phyloP scores from a whole-genome alignment of 2,113 vertebrate genomes.

The Cyprinodon tularosa region DNA sequence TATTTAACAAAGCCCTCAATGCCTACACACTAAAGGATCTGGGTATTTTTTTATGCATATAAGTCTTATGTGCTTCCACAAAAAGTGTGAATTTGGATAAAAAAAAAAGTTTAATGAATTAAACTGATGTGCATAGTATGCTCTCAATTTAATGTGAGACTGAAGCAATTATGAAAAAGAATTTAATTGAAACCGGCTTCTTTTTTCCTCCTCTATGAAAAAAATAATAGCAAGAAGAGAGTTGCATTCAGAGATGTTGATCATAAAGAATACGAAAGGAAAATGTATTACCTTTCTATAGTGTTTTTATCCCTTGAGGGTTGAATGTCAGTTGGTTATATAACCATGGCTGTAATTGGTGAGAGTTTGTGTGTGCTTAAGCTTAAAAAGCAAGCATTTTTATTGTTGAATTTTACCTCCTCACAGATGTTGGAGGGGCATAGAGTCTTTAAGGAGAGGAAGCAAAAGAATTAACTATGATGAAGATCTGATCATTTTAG shows the following conservation, averaged over 20 bases:
- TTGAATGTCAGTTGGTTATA: conserved; percentile 11
- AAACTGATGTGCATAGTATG: conserved; percentile 33
- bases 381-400: conserved; percentile 36
- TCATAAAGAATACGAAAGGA: conserved; percentile 4
- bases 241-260: conserved; percentile 19
- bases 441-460: conserved; percentile 67
- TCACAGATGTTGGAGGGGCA: conserved; percentile 63
- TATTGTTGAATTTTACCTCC: conserved; percentile 59
- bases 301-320: not conserved
- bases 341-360: not conserved
- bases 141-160: conserved; percentile 26
- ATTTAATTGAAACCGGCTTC: conserved; percentile 8
- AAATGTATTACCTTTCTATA: conserved; percentile 4
- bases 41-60: conserved; percentile 14
- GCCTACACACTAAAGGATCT: conserved; percentile 25
- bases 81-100: conserved; percentile 14
- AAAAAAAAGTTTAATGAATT: conserved; percentile 9
- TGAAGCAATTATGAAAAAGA: conserved; percentile 24
- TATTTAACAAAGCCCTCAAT: conserved; percentile 19
- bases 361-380: conserved; percentile 3
- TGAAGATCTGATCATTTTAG: conserved; percentile 72
- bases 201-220: not conserved
- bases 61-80: not conserved
- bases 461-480: conserved; percentile 72
- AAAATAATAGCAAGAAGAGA: conserved; percentile 16